Percentiles rank a stretch among this genome's conserved stretches.
Evolutionary conservation across 2,797 vertebrate genomes (phyloP).

Genomic region (Gallinago solitaria): DNA sequence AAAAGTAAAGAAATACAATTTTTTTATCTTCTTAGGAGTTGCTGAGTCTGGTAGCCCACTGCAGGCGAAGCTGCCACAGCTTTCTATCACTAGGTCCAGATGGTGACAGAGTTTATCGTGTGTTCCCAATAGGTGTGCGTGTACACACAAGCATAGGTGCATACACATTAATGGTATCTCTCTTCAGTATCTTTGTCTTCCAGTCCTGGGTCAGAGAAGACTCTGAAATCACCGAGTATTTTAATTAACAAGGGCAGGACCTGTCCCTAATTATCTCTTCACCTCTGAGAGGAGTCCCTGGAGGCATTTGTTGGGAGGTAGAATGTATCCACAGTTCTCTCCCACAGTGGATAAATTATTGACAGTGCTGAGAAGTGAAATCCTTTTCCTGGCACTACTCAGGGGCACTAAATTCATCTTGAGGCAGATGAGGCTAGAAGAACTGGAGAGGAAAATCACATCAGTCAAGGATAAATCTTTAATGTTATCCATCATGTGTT

Average conservation of each 20-base stretch:
- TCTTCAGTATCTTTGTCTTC: background rate
- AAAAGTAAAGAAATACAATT: background rate
- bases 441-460: constrained; percentile 41
- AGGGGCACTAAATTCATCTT: constrained; percentile 27
- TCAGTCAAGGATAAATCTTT: constrained; percentile 54
- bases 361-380: constrained; percentile 40
- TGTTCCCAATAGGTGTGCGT: background rate
- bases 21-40: background rate
- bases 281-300: background rate
- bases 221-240: background rate
- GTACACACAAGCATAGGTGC: background rate
- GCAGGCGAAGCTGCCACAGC: background rate
- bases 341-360: constrained; percentile 14
- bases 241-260: background rate
- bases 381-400: constrained; percentile 39
- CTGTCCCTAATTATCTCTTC: background rate
- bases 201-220: background rate
- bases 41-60: background rate
- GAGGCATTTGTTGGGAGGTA: background rate
- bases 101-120: fast-evolving
- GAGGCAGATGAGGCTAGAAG: constrained; percentile 13
- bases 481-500: constrained; percentile 1
- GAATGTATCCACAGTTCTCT: background rate
- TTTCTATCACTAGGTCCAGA: background rate
- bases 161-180: background rate